phyloP scores from a whole-genome alignment of 1,140 invertebrate genomes.

The Leptoteleia sp. region DNA sequence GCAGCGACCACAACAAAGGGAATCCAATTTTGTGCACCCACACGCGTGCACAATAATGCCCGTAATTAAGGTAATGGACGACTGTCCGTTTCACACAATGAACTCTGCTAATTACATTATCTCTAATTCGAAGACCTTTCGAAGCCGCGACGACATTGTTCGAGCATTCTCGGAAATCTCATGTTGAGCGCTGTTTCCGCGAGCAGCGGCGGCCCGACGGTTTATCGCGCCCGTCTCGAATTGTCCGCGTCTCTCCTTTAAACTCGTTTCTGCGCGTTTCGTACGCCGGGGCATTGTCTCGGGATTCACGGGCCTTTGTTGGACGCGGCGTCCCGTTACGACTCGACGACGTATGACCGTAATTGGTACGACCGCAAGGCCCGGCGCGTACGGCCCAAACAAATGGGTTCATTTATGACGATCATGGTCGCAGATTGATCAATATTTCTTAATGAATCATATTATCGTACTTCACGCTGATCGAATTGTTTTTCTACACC shows the following conservation, averaged over 20 bases:
- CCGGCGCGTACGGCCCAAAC: constrained; percentile 22
- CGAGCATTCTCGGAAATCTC: constrained; percentile 32
- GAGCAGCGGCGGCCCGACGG: constrained; percentile 1
- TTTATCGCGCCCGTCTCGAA: constrained; percentile 47
- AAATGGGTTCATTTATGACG: constrained; percentile 39
- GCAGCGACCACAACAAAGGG: no score
- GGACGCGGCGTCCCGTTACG: constrained; percentile 53
- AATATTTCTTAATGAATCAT: constrained; percentile 1
- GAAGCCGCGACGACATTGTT: constrained; percentile 38
- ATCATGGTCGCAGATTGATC: constrained; percentile 2
- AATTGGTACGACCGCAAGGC: constrained; percentile 52
- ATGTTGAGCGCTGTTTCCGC: constrained; percentile 11
- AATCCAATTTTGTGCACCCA: no score
- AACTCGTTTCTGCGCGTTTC: constrained; percentile 48
- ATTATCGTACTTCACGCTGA: no score
- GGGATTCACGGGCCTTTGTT: constrained; percentile 53
- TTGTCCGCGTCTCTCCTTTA: constrained; percentile 38
- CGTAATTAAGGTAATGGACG: constrained; percentile 43
- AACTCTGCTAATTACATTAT: constrained; percentile 46
- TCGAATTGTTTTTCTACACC: no score
- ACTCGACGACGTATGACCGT: constrained; percentile 60
- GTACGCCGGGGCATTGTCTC: constrained; percentile 53
- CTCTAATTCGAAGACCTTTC: constrained; percentile 47
- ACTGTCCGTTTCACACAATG: constrained; percentile 45
- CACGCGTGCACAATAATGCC: constrained; percentile 20